Conservation (phyloP, 92 coral and sea anemone genomes). For the Nematostella vectensis region DNA sequence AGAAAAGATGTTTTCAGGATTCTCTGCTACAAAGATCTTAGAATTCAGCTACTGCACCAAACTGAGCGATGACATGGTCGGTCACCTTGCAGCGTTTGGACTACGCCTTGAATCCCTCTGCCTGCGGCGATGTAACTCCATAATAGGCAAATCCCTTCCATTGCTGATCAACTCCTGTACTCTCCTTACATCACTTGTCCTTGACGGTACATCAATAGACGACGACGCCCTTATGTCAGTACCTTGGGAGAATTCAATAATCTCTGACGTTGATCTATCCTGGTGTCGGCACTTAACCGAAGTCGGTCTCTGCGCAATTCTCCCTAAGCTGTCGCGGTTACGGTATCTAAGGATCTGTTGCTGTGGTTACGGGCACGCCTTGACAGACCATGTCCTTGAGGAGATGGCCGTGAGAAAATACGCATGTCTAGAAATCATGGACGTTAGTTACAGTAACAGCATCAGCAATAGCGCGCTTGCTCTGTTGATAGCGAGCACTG, state of each 20-base stretch:
- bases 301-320: conserved; percentile 49
- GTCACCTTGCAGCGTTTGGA: conserved; percentile 38
- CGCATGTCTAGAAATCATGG: conserved; percentile 51
- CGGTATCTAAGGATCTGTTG: conserved; percentile 71
- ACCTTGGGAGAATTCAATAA: conserved; percentile 51
- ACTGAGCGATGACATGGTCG: conserved; percentile 53
- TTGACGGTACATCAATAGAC: conserved; percentile 72
- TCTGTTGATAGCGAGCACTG: conserved; percentile 25
- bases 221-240: conserved; percentile 35
- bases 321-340: conserved; percentile 49
- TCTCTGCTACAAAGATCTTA: conserved; percentile 38
- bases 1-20: conserved; percentile 30
- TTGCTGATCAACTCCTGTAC: conserved; percentile 43
- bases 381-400: conserved; percentile 65
- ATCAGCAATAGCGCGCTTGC: conserved; percentile 55
- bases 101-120: conserved; percentile 46
- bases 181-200: conserved; percentile 59
- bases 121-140: conserved; percentile 60
- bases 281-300: conserved; percentile 78
- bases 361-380: conserved; percentile 91
- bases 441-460: conserved; percentile 72
- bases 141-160: conserved; percentile 52
- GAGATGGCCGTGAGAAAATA: conserved; percentile 37
- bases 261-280: conserved; percentile 76
- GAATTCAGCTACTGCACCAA: conserved; percentile 80